Percentiles rank a stretch among this genome's conserved stretches.
Evolutionary conservation across 1,140 invertebrate genomes (phyloP).

Genomic region (Eriocheir sinensis): DNA sequence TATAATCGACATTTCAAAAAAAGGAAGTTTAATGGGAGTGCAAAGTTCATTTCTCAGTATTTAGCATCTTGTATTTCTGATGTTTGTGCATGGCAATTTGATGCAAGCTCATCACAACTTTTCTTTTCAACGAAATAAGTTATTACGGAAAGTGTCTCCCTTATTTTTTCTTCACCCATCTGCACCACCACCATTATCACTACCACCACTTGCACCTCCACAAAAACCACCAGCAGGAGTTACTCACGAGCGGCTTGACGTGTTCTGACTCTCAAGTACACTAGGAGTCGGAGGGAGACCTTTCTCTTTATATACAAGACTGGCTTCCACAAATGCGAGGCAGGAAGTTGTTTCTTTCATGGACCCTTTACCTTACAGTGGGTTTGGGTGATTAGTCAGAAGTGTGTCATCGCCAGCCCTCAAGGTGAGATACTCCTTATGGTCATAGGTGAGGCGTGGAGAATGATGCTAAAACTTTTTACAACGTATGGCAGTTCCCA

Average conservation of each 20-base stretch:
- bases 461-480: background rate
- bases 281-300: background rate
- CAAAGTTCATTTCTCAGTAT: too few species aligned
- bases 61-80: too few species aligned
- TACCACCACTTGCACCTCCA: conserved; percentile 17
- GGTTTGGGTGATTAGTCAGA: background rate
- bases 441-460: background rate
- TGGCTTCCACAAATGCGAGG: background rate
- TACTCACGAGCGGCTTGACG: background rate
- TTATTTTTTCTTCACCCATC: too few species aligned
- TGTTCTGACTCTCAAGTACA: conserved; percentile 15
- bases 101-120: too few species aligned
- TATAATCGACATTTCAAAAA: too few species aligned
- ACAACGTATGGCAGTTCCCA: background rate
- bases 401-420: background rate
- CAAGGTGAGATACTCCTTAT: background rate
- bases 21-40: too few species aligned
- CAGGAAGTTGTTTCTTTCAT: conserved; percentile 11
- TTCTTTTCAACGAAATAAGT: too few species aligned
- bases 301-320: background rate
- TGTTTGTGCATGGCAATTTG: too few species aligned
- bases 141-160: too few species aligned
- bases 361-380: background rate
- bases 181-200: background rate
- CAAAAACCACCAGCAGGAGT: background rate